These are phyloP conservation scores for Hycleus phaleratus DNA, from an alignment of 1,140 invertebrate genomes.

Conservation along the genomic window DNA sequence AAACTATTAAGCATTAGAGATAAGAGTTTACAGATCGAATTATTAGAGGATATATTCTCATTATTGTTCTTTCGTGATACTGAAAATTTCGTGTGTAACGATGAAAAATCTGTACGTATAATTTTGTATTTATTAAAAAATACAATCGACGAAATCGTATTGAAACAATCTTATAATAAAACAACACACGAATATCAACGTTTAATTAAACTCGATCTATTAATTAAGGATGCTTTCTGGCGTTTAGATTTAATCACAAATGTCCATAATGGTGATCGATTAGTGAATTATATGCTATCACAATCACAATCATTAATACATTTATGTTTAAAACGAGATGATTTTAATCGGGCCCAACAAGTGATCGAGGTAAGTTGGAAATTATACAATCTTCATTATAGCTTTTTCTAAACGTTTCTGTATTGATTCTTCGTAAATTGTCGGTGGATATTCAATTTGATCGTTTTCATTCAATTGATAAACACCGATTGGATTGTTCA, in stretches of 20 bases:
- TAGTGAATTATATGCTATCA: conserved; percentile 36
- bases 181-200: conserved; percentile 19
- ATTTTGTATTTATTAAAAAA: conserved; percentile 30
- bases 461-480: conserved; percentile 24
- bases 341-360: conserved; percentile 34
- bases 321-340: conserved; percentile 31
- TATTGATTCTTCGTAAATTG: conserved; percentile 36
- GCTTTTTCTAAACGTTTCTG: conserved; percentile 34
- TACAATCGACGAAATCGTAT: conserved; percentile 26
- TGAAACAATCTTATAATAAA: conserved; percentile 25
- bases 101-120: conserved; percentile 26
- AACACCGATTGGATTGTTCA: conserved; percentile 33
- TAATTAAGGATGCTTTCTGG: conserved; percentile 35
- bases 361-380: conserved; percentile 36
- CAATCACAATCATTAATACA: conserved; percentile 34
- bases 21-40: conserved; percentile 28
- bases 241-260: conserved; percentile 31
- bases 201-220: conserved; percentile 25
- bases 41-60: conserved; percentile 34
- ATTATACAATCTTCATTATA: conserved; percentile 8
- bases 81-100: conserved; percentile 24
- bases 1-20: conserved; percentile 22
- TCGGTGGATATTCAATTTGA: conserved; percentile 31
- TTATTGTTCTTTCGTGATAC: conserved; percentile 27
- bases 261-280: conserved; percentile 16